Percentiles rank a stretch among this genome's conserved stretches.
These are phyloP conservation scores for Epinotia ramella DNA, from an alignment of 2,888 invertebrate species.

Conservation along the genomic window DNA sequence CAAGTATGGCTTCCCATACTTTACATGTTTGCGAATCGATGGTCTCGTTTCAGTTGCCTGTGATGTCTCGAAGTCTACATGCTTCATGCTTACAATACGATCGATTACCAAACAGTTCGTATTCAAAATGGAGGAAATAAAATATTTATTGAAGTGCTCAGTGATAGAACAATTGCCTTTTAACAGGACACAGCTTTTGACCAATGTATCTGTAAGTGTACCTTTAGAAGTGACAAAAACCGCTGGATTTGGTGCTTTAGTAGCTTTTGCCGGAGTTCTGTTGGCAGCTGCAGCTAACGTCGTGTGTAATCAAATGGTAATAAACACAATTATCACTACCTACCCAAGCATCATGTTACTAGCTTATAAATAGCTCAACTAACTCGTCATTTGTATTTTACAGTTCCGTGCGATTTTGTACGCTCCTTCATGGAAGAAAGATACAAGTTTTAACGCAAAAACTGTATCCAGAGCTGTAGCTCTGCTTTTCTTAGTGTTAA, in stretches of 20 bases:
- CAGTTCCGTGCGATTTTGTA: constrained; percentile 50
- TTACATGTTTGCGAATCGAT: constrained; percentile 35
- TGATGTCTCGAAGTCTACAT: not conserved
- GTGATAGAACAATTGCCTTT: constrained; percentile 35
- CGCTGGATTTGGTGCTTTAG: constrained; percentile 52
- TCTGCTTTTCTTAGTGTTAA: constrained; percentile 53
- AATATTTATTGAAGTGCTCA: constrained; percentile 51
- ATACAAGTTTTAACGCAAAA: constrained; percentile 44
- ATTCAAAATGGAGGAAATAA: constrained; percentile 50
- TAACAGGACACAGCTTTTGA: constrained; percentile 26
- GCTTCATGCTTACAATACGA: not conserved
- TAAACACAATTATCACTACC: constrained; percentile 8
- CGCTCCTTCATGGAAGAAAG: constrained; percentile 44
- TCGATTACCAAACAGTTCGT: not conserved
- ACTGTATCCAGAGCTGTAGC: constrained; percentile 48
- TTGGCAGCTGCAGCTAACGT: constrained; percentile 52
- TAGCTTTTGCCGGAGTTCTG: constrained; percentile 53
- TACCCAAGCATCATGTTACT: not conserved
- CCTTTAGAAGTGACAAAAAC: constrained; percentile 45
- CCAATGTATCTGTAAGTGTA: constrained; percentile 36
- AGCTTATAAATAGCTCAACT: not conserved
- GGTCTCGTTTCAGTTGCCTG: constrained; percentile 25
- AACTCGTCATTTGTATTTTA: constrained; percentile 39
- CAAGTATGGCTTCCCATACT: constrained; percentile 46
- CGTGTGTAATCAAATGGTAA: constrained; percentile 52